Evolutionary conservation across 2,797 vertebrate species (phyloP), one percentile per base, ranked within the genome.

Genomic region (Acestrorhynchus altus): DNA sequence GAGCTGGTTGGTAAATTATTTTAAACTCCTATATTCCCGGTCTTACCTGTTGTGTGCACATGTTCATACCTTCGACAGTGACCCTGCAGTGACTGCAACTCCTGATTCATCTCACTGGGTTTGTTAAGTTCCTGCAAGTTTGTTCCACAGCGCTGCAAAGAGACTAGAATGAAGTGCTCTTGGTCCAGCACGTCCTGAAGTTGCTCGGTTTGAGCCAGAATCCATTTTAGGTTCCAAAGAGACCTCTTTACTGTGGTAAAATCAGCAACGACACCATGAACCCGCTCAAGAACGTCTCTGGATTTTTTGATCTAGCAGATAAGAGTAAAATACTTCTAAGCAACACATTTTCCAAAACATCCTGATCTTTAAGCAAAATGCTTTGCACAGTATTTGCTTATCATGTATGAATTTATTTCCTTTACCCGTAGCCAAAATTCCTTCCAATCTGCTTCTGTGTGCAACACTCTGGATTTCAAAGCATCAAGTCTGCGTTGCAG

Each of bases 381-480:
- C 7, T 35, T 16, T 18, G 13, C 11, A 26, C 60, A 40, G 31
- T 4, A 24, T 8, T 44, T 46, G 4, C 8, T 39, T 18, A 47
- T 26, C 16, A 76, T 11, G 1, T 10, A 61, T 22, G 3, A 57
- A 64, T 39, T 56, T 64, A 24, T 46, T 46, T 28, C 8, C 26
- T 74, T 95, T 86, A 99, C 97, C 83, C 93, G 95, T 81, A 93
- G 90, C 1, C 61, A 90, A 74, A 97, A 86, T 77, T 95, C 92
- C 74, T 92, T 96, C 96, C 96, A 98, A 51, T 96, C 94, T 47
- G 93, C 92, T 57, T 88, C 94, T 76, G 91, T 92, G 6, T 95
- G 93, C 24, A 94, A 91, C 11, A 88, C 90, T 84, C 87, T 93
- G 0, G 91, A 88, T 85, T 93, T 90, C 85, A 95, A 91, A 5